Percentiles rank a stretch among this genome's conserved stretches.
These are phyloP conservation scores for Drosophila kohkoa DNA, from an alignment of 1,140 invertebrate species.

Conservation along the genomic window DNA sequence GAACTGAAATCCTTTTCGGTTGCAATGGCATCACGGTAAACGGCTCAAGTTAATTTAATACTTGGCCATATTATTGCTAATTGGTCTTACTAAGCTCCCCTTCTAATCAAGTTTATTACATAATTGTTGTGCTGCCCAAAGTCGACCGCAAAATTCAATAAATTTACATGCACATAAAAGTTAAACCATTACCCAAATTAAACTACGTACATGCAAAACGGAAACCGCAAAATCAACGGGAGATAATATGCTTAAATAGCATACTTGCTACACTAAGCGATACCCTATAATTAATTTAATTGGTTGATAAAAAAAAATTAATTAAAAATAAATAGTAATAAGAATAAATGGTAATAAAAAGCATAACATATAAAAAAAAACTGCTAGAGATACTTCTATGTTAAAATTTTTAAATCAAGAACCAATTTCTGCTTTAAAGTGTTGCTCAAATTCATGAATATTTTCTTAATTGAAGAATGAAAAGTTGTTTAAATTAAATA, in stretches of 20 bases:
- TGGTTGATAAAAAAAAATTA: too few species aligned
- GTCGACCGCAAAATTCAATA: constrained; percentile 56
- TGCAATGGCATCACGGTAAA: constrained; percentile 5
- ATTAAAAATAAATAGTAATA: too few species aligned
- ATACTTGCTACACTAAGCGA: neutral
- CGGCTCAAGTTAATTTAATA: constrained; percentile 24
- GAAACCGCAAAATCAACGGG: constrained; percentile 3
- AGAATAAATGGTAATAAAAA: too few species aligned
- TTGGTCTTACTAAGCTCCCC: constrained; percentile 22
- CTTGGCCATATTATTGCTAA: constrained; percentile 17
- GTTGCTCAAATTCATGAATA: too few species aligned
- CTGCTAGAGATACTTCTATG: too few species aligned
- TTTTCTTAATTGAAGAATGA: too few species aligned
- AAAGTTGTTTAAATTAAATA: too few species aligned
- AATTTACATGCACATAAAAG: constrained; percentile 30
- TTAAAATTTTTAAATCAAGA: too few species aligned
- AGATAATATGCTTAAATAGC: neutral
- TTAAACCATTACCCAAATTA: constrained; percentile 66
- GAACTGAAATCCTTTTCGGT: neutral
- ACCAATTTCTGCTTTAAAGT: too few species aligned
- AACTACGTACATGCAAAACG: constrained; percentile 31
- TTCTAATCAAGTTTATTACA: constrained; percentile 7
- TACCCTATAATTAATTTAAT: neutral
- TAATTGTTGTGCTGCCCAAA: constrained; percentile 22
- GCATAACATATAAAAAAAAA: too few species aligned